Evolutionary conservation across 2,113 vertebrate genomes (phyloP), one percentile per base, ranked within the genome.

Genomic region (Shinisaurus crocodilurus): DNA sequence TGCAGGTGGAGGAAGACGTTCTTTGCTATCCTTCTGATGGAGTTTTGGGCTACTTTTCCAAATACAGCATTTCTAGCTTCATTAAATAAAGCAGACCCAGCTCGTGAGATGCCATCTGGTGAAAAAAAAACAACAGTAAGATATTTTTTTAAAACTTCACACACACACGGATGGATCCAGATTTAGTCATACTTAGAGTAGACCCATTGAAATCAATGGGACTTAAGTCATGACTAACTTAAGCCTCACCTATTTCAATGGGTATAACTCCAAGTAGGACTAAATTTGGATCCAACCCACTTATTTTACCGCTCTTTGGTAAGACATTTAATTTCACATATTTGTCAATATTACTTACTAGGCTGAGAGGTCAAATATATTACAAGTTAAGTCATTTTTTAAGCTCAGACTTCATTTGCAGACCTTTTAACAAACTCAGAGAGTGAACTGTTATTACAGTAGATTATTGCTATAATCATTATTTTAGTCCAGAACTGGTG

Each of bases 1-100:
- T 99, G 99, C 94, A 99, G 97, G 96, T 99, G 99, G 40, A 99
- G 98, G 91, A 99, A 99, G 91, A 99, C 99, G 27, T 99, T 99
- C 95, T 96, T 99, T 70, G 99, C 99, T 90, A 99, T 99, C 94
- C 99, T 98, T 70, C 99, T 95, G 95, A 99, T 99, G 86, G 99
- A 99, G 96, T 97, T 99, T 95, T 99, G 99, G 87, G 99, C 99
- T 94, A 99, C 99, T 90, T 99, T 99, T 91, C 99, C 98, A 90
- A 99, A 99, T 37, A 99, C 98, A 29, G 98, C 99, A 93, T 99
- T 99, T 96, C 99, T 97, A 54, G 99, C 97, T 97, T 99, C 99
- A 87, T 99, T 99, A 97, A 99, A 99, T 93, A 98, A 95, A 0
- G 99, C 98, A 25, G 98, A 95, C 82, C 98, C 98, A 0, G 98